Evolutionary conservation across 2,888 invertebrate species (phyloP).

Genomic region (Platycheirus albimanus): DNA sequence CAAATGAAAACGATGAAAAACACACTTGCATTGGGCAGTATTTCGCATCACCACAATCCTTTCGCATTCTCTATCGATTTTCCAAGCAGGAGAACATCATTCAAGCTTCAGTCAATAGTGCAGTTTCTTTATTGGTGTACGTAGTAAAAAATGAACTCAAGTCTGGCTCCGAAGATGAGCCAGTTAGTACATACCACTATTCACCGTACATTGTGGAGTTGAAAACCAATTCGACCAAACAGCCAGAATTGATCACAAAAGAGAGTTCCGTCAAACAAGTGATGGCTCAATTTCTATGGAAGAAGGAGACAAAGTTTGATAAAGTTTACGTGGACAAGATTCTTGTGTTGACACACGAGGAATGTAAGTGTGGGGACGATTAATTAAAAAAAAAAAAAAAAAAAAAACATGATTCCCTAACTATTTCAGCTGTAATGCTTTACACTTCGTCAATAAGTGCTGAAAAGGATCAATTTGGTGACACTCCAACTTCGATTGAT

Average conservation of each 20-base stretch:
- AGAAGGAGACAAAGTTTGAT: conserved; percentile 77
- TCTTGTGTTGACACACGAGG: conserved; percentile 89
- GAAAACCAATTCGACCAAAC: conserved; percentile 80
- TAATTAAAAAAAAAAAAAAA: background rate
- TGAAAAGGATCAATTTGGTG: conserved; percentile 73
- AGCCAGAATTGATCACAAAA: conserved; percentile 82
- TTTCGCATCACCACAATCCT: conserved; percentile 85
- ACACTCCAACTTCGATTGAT: conserved; percentile 71
- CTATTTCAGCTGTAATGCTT: conserved; percentile 77
- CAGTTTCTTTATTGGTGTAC: conserved; percentile 87
- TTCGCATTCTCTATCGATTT: conserved; percentile 86
- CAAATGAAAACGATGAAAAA: conserved; percentile 78
- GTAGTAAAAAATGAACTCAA: conserved; percentile 85
- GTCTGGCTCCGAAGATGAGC: conserved; percentile 75
- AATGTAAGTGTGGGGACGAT: conserved; percentile 87
- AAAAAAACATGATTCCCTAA: background rate
- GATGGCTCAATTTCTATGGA: conserved; percentile 88
- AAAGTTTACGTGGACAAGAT: conserved; percentile 85
- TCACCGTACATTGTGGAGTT: conserved; percentile 86
- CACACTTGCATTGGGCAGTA: conserved; percentile 85
- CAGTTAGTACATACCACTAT: conserved; percentile 83
- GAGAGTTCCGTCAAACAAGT: conserved; percentile 87
- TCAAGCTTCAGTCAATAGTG: conserved; percentile 90
- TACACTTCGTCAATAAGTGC: conserved; percentile 82
- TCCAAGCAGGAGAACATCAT: conserved; percentile 87